Conservation (phyloP, 2,888 invertebrate genomes). For the Epinotia nisella region DNA sequence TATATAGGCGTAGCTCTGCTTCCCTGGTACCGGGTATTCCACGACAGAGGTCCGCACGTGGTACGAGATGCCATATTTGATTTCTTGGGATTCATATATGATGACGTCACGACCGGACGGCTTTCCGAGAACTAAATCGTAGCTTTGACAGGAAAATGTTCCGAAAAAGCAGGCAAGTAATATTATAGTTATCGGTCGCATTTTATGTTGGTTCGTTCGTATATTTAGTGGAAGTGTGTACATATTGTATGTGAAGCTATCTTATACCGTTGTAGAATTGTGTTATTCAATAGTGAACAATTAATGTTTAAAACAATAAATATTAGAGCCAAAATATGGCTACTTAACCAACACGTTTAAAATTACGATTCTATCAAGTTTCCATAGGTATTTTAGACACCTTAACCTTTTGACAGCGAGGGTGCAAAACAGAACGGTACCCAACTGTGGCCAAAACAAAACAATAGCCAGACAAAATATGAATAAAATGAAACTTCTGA, state of each 20-base stretch:
- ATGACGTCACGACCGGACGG: slow-evolving; percentile 18
- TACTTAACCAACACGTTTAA: too few species aligned
- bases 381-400: too few species aligned
- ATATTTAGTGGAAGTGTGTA: slow-evolving; percentile 13
- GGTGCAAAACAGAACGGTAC: too few species aligned
- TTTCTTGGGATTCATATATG: slow-evolving; percentile 29
- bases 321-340: neutral
- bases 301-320: neutral
- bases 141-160: slow-evolving; percentile 23
- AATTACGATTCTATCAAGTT: too few species aligned
- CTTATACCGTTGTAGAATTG: slow-evolving; percentile 11
- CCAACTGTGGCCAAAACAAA: too few species aligned
- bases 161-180: slow-evolving; percentile 20
- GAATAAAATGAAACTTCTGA: too few species aligned
- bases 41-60: slow-evolving; percentile 31
- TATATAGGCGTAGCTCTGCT: slow-evolving; percentile 44
- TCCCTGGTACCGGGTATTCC: slow-evolving; percentile 44
- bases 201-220: slow-evolving; percentile 22
- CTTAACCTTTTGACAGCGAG: too few species aligned
- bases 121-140: slow-evolving; percentile 26
- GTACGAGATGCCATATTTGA: slow-evolving; percentile 43
- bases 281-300: slow-evolving; percentile 18
- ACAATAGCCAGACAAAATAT: too few species aligned
- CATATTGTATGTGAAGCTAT: neutral
- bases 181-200: slow-evolving; percentile 14